Evolutionary conservation across 1,140 invertebrate species (phyloP).

Genomic region (Zaprionus ornatus): DNA sequence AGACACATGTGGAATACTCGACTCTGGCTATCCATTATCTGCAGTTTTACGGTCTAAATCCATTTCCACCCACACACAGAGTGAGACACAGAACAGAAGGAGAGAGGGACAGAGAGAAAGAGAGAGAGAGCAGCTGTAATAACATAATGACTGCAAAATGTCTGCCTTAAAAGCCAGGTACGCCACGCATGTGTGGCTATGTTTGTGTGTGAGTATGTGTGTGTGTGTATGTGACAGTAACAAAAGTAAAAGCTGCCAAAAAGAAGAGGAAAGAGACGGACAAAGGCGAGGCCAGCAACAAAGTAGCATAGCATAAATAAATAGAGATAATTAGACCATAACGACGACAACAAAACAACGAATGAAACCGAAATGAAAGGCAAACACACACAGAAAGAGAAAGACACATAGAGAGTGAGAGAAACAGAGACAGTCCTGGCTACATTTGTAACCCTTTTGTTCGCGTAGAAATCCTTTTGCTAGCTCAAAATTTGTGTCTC

Average conservation of each 20-base stretch:
- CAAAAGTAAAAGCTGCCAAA: slow-evolving; percentile 59
- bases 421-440: slow-evolving; percentile 7
- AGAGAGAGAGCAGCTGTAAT: slow-evolving; percentile 56
- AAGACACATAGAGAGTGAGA: background rate
- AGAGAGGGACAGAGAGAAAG: slow-evolving; percentile 19
- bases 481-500: slow-evolving; percentile 17
- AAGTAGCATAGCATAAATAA: slow-evolving; percentile 77
- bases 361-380: slow-evolving; percentile 31
- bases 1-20: background rate
- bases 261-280: slow-evolving; percentile 27
- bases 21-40: slow-evolving; percentile 59
- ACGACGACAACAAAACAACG: slow-evolving; percentile 55
- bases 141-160: slow-evolving; percentile 72
- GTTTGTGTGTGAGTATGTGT: background rate
- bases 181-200: slow-evolving; percentile 6
- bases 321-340: slow-evolving; percentile 82
- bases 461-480: slow-evolving; percentile 7
- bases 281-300: slow-evolving; percentile 49
- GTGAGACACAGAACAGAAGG: slow-evolving; percentile 22
- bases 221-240: slow-evolving; percentile 30
- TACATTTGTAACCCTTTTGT: slow-evolving; percentile 40
- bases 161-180: slow-evolving; percentile 71
- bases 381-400: slow-evolving; percentile 30
- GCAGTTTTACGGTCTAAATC: slow-evolving; percentile 79
- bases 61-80: slow-evolving; percentile 56